Evolutionary conservation across 2,113 vertebrate species (phyloP).

Genomic region (Condylura cristata): DNA sequence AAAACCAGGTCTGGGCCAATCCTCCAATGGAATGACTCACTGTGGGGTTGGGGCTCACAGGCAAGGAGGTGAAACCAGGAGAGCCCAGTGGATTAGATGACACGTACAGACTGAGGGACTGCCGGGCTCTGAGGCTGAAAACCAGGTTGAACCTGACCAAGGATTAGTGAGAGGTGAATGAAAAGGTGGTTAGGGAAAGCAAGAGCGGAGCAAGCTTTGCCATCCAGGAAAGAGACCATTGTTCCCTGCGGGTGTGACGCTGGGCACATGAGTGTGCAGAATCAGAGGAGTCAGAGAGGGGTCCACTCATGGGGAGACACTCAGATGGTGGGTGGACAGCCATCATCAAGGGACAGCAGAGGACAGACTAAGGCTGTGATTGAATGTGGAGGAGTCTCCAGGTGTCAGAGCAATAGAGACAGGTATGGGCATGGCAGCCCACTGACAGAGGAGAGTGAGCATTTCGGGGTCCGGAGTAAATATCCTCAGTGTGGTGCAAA

Average conservation of each 20-base stretch:
- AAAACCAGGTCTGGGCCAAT: neutral
- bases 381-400: neutral
- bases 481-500: neutral
- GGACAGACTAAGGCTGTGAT: neutral
- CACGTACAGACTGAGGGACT: neutral
- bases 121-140: neutral
- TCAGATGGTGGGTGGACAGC: neutral
- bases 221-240: neutral
- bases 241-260: neutral
- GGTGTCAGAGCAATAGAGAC: neutral
- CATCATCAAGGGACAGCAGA: neutral
- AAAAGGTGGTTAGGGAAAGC: neutral
- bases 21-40: neutral
- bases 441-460: neutral
- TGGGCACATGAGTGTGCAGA: neutral
- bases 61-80: slow-evolving; percentile 6
- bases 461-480: neutral
- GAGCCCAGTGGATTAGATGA: neutral
- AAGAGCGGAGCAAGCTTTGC: neutral
- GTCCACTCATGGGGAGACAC: neutral
- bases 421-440: neutral
- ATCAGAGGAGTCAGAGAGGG: neutral
- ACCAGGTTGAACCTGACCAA: neutral
- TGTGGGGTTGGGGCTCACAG: neutral
- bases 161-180: neutral